Conservation (phyloP, 2,888 invertebrate species). For the Synanthedon vespiformis region DNA sequence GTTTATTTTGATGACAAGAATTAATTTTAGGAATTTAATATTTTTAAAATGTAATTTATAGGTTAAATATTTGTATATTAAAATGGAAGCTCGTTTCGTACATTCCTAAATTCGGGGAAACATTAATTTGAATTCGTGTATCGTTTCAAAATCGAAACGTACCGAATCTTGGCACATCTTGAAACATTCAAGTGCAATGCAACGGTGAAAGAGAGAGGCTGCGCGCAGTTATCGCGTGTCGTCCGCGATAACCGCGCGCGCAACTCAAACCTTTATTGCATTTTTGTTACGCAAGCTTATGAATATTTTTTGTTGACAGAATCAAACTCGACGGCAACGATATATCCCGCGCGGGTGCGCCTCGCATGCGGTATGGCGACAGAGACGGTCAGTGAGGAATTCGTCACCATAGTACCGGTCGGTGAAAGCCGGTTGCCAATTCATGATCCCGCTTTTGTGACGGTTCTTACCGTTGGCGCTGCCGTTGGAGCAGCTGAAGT, state of each 20-base stretch:
- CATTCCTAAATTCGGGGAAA: no score
- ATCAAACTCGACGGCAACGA: slow-evolving; percentile 37
- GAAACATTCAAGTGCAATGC: slow-evolving; percentile 39
- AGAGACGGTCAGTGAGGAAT: slow-evolving; percentile 58
- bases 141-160: slow-evolving; percentile 7
- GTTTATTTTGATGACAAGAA: no score
- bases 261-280: slow-evolving; percentile 32
- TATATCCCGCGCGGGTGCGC: slow-evolving; percentile 32
- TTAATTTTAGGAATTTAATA: no score
- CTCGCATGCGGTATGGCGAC: slow-evolving; percentile 61
- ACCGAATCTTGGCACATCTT: slow-evolving; percentile 32
- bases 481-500: slow-evolving; percentile 77
- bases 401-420: slow-evolving; percentile 72
- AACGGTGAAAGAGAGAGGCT: slow-evolving; percentile 60
- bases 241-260: slow-evolving; percentile 32
- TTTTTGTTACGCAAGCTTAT: slow-evolving; percentile 52
- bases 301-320: slow-evolving; percentile 54
- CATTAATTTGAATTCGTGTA: background rate
- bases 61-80: no score
- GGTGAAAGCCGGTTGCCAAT: slow-evolving; percentile 53
- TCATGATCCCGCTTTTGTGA: slow-evolving; percentile 64
- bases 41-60: no score
- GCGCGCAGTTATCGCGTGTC: slow-evolving; percentile 38
- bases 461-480: slow-evolving; percentile 70
- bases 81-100: no score